Percentiles rank a stretch among this genome's conserved stretches.
Conservation (phyloP, 2,113 vertebrate genomes). For the Ciconia maguari region DNA sequence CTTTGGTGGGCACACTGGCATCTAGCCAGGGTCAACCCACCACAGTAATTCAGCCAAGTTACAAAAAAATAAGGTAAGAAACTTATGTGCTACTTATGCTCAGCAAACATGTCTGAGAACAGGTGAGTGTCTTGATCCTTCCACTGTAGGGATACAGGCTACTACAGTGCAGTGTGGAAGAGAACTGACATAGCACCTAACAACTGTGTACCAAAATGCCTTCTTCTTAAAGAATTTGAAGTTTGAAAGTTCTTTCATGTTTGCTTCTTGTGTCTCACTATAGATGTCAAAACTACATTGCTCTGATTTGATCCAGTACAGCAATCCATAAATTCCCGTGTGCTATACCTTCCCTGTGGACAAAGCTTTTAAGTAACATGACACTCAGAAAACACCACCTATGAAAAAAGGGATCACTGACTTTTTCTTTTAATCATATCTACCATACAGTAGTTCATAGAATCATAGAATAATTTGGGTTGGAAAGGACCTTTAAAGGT, state of each 20-base stretch:
- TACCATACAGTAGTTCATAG: neutral
- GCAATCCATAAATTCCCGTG: neutral
- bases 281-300: neutral
- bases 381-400: neutral
- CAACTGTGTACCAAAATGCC: accelerated
- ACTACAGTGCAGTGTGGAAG: too few species aligned
- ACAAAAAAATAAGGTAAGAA: neutral
- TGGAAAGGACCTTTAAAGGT: neutral
- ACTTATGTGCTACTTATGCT: neutral
- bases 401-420: neutral
- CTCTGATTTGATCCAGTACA: neutral
- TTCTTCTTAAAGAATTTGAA: neutral
- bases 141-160: neutral
- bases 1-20: neutral
- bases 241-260: neutral
- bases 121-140: neutral
- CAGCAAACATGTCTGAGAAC: neutral
- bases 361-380: neutral
- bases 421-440: neutral
- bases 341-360: neutral
- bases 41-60: neutral
- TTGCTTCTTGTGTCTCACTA: neutral
- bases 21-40: neutral
- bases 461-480: neutral
- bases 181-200: neutral